A percentile compares a stretch with the other conserved stretches of the same genome.
Evolutionary conservation across 2,888 invertebrate genomes (phyloP).

Genomic region (Leptogaster cylindrica): DNA sequence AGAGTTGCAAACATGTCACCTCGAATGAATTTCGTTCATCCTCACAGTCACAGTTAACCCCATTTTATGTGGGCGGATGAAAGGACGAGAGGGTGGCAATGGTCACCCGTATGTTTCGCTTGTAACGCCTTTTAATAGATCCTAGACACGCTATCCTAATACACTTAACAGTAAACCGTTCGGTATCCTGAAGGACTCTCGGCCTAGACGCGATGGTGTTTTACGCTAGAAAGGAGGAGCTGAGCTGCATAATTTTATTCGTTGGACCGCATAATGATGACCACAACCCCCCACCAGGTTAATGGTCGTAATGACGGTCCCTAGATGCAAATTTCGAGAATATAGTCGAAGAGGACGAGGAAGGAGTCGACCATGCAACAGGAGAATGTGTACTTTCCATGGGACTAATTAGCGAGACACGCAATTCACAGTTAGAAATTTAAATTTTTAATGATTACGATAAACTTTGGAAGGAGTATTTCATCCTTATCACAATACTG

Average conservation of each 20-base stretch:
- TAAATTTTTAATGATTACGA: too few relatives aligned
- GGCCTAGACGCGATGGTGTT: constrained; percentile 1
- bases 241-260: constrained; percentile 13
- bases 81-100: too few relatives aligned
- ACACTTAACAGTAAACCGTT: not conserved
- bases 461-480: too few relatives aligned
- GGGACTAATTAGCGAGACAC: constrained; percentile 1
- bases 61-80: constrained; percentile 19
- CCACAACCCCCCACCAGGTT: not conserved
- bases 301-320: constrained; percentile 8
- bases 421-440: too few relatives aligned
- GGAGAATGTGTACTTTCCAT: not conserved
- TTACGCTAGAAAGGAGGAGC: not conserved
- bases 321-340: constrained; percentile 7
- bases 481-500: too few relatives aligned
- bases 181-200: constrained; percentile 14
- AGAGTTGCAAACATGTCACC: constrained; percentile 24
- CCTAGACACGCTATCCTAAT: not conserved
- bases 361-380: constrained; percentile 15
- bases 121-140: constrained; percentile 19
- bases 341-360: too few relatives aligned
- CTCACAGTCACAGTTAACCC: constrained; percentile 17
- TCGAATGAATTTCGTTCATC: constrained; percentile 16
- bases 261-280: constrained; percentile 33
- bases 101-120: constrained; percentile 27